Base-by-base conservation (phyloP, 1,140 invertebrate species). In the Drosophila malerkotliana region DNA sequence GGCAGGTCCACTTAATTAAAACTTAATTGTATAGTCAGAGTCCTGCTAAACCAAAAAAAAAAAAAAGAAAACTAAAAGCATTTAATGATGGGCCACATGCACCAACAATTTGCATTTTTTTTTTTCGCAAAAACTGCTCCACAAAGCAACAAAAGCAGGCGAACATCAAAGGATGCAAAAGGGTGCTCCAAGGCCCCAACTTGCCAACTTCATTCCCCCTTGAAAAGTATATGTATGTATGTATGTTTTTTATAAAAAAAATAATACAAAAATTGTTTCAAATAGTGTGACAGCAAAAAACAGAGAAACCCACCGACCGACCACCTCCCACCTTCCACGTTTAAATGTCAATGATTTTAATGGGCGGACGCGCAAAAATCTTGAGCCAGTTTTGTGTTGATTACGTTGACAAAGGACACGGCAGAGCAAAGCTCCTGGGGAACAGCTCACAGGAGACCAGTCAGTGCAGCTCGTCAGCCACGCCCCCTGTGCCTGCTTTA, bases 341-440 rank as follows among this genome's bases (percentile, higher is more conserved):
- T 87, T 88, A 87, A 87, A 87, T 87, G 83, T 87, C 83, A 87
- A 88, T 87, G 83, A 87, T 87, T 87, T 87, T 87, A 87, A 87
- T 87, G 83, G 83, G 82, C 82, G 82, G 83, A 88, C 82, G 83
- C 79, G 79, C 77, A 88, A 83, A 83, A 87, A 79, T 87, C 83
- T 87, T 88, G 83, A 87, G 83, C 83, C 83, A 87, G 78, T 87
- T 87, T 88, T 88, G 52, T 74, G 81, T 84, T 84, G 85, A 85
- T 84, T 84, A 85, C 72, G 72, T 77, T 77, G 75, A 62, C 72
- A 80, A 80, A 47, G 44, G 44, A 47, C 44, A 18, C 47, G 47
- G 26, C 26, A 12, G 26, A 34, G 55, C 14, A 32, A 2, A 56
- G 52, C 44, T 39, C 39, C 39, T 24, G 39, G 41, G 54, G 68